A percentile compares a stretch with the other conserved stretches of the same genome.
Conservation (phyloP, 2,888 invertebrate genomes). For the Dryadula phaetusa region DNA sequence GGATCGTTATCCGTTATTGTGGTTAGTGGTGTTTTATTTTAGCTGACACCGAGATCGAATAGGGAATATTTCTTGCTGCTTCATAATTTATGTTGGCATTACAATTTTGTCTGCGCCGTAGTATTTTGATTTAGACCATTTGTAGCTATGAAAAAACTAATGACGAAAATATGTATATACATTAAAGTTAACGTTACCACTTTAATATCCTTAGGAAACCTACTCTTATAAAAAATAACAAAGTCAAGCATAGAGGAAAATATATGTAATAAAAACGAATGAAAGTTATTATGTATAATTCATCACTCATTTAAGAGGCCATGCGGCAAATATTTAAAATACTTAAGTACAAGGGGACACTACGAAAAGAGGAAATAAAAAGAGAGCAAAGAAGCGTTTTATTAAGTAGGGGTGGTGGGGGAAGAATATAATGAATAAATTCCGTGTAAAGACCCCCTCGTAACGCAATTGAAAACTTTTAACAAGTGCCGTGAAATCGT, state of each 20-base stretch:
- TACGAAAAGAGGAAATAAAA: constrained; percentile 58
- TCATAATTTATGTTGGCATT: constrained; percentile 28
- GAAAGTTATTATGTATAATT: constrained; percentile 73
- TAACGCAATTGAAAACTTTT: constrained; percentile 85
- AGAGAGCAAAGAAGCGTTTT: constrained; percentile 78
- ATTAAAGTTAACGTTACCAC: not conserved
- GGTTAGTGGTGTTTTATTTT: constrained; percentile 34
- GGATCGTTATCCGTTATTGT: constrained; percentile 36
- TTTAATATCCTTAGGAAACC: not conserved
- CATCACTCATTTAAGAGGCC: constrained; percentile 74
- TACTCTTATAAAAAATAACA: not conserved
- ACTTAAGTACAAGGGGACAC: constrained; percentile 72
- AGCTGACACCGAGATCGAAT: constrained; percentile 34
- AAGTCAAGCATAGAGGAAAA: not conserved
- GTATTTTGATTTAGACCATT: constrained; percentile 6
- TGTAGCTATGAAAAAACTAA: constrained; percentile 5
- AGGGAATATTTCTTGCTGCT: constrained; percentile 26
- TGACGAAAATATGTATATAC: not conserved
- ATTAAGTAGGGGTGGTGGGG: constrained; percentile 73
- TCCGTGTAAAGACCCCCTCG: constrained; percentile 75
- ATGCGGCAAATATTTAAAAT: constrained; percentile 81
- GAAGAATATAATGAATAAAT: constrained; percentile 82
- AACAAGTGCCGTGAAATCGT: constrained; percentile 83
- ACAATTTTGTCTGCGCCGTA: constrained; percentile 13
- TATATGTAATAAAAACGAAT: constrained; percentile 34